Base-by-base conservation (phyloP, 23 tunicate genomes). In the Trididemnum miniatum region DNA sequence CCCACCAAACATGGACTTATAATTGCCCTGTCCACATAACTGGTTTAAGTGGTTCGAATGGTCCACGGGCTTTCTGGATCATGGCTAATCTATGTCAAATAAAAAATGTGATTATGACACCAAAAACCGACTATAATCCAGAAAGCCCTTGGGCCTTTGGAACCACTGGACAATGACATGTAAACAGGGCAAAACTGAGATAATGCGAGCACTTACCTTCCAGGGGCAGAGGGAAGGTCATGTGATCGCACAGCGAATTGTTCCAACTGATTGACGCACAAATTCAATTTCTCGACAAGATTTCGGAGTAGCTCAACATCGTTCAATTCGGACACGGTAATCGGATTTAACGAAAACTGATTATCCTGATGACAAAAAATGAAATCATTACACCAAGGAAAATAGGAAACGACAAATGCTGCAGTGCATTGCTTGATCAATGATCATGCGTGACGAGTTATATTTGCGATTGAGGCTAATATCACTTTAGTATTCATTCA, bases 221-320 rank as follows among this genome's bases (percentile, higher is more conserved):
- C 90, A 1, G 90, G 84, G 34, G 85, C 93, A 62, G 83, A 71
- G 20, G 86, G 80, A 0, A 93, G 72, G 40, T 93, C 93, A 64
- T 87, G 89, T 38, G 82, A 67, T 38, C 85, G 90, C 2, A 93
- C 98, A 0, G 93, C 80, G 27, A 93, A 82, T 64, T 93, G 98
- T 80, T 93, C 98, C 63, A 88, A 65, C 71, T 88, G 92, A 36
- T 59, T 86, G 60, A 93, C 79, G 76, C 98, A 93, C 20, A 84
- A 83, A 35, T 83, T 93, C 51, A 93, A 71, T 52, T 93, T 93
- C 5, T 88, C 80, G 0, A 93, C 93, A 7, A 93, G 67, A 9
- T 80, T 78, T 1, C 67, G 84, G n/a, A 93, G 51, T 20, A 77
- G 76, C 31, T 78, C 87, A 12, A 83, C 71, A 60, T 77, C 75